phyloP scores from a whole-genome alignment of 2,888 invertebrate species.

The Belgica antarctica region DNA sequence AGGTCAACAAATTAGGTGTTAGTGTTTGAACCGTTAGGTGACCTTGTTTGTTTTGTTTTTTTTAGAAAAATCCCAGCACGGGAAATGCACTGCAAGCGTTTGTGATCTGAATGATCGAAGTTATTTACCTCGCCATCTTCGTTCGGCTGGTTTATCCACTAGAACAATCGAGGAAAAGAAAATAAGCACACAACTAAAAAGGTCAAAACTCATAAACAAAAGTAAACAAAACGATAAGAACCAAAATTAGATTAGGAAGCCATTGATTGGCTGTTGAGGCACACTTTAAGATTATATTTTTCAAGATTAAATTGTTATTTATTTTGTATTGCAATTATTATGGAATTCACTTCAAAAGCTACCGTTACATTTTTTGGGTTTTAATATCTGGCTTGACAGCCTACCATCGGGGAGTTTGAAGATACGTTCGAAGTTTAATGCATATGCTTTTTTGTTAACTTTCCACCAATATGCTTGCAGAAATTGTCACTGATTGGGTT shows the following conservation, averaged over 20 bases:
- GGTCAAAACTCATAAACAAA: not conserved
- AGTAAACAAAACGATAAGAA: not conserved
- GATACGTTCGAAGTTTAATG: too few species aligned
- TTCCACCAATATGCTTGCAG: too few species aligned
- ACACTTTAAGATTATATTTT: not conserved
- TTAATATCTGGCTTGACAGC: too few species aligned
- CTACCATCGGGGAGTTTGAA: too few species aligned
- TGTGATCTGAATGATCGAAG: not conserved
- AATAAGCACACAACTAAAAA: slow-evolving; percentile 2
- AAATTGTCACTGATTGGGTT: too few species aligned
- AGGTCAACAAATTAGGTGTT: not conserved
- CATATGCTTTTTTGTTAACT: too few species aligned
- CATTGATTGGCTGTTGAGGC: not conserved
- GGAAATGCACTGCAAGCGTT: too few species aligned
- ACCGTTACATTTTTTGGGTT: not conserved
- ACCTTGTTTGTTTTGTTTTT: too few species aligned
- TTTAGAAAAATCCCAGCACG: too few species aligned
- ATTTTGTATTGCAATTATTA: not conserved
- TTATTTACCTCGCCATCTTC: slow-evolving; percentile 8
- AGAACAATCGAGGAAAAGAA: not conserved
- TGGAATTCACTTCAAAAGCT: not conserved
- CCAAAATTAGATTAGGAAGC: not conserved
- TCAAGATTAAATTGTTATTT: not conserved
- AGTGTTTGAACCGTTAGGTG: not conserved
- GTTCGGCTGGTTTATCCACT: slow-evolving; percentile 1